Percentiles rank a stretch among this genome's conserved stretches.
Conservation (phyloP, 2,113 vertebrate species). For the Cyrtonyx montezumae region DNA sequence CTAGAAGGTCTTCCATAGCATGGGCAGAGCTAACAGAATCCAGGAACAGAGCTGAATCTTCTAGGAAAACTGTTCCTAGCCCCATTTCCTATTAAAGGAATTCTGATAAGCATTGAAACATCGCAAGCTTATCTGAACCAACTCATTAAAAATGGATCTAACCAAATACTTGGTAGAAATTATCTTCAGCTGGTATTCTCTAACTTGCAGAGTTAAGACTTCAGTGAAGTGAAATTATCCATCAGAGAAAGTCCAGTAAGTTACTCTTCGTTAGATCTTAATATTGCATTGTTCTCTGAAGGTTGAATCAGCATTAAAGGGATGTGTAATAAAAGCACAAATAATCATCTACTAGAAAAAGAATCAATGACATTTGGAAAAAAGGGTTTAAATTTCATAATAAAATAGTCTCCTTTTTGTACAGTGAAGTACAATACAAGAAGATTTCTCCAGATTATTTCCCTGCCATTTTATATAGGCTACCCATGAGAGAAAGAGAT, state of each 20-base stretch:
- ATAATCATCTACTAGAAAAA: background rate
- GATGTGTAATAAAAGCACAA: background rate
- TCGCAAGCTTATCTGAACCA: background rate
- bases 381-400: background rate
- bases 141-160: background rate
- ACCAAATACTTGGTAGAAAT: background rate
- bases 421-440: background rate
- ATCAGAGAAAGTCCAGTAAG: background rate
- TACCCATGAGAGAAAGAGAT: background rate
- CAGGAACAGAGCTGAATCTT: background rate
- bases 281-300: background rate
- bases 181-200: background rate
- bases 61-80: background rate
- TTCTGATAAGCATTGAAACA: background rate
- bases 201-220: background rate
- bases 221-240: background rate
- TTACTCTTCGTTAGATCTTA: background rate
- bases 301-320: background rate
- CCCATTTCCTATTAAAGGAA: background rate
- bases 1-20: background rate
- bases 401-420: background rate
- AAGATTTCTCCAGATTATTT: background rate
- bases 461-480: background rate
- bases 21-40: background rate
- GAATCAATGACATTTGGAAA: rapidly evolving